phyloP scores from a whole-genome alignment of 37 sponge, comb jelly and placozoan species.

The Amphimedon queenslandica region DNA sequence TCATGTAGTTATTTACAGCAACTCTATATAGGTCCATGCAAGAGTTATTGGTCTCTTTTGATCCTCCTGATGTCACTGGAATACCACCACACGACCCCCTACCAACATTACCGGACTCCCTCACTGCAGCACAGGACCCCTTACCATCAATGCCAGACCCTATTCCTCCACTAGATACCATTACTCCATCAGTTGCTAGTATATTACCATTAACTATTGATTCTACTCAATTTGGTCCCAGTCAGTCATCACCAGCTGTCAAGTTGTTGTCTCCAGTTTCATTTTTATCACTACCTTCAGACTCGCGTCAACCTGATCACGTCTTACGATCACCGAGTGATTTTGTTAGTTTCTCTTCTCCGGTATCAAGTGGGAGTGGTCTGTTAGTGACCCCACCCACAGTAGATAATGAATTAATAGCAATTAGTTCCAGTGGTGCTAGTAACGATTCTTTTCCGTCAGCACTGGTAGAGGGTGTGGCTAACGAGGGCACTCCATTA shows the following conservation, averaged over 20 bases:
- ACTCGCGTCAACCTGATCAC: neutral
- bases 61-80: conserved; percentile 63
- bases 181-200: neutral
- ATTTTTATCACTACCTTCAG: neutral
- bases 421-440: too few species aligned
- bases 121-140: neutral
- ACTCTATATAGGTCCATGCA: conserved; percentile 81
- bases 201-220: neutral
- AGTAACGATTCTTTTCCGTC: too few species aligned
- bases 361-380: too few species aligned
- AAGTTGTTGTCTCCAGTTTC: neutral
- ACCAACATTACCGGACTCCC: neutral
- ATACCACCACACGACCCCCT: conserved; percentile 37
- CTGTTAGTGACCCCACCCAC: too few species aligned
- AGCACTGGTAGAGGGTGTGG: too few species aligned
- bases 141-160: neutral
- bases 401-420: too few species aligned
- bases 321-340: neutral
- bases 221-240: neutral
- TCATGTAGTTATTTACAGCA: too few species aligned
- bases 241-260: conserved; percentile 8
- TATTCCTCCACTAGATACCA: neutral
- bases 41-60: conserved; percentile 68
- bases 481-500: too few species aligned
- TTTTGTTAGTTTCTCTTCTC: too few species aligned